Percentiles rank a stretch among this genome's conserved stretches.
Evolutionary conservation across 2,797 vertebrate genomes (phyloP).

Genomic region (Morelia viridis): DNA sequence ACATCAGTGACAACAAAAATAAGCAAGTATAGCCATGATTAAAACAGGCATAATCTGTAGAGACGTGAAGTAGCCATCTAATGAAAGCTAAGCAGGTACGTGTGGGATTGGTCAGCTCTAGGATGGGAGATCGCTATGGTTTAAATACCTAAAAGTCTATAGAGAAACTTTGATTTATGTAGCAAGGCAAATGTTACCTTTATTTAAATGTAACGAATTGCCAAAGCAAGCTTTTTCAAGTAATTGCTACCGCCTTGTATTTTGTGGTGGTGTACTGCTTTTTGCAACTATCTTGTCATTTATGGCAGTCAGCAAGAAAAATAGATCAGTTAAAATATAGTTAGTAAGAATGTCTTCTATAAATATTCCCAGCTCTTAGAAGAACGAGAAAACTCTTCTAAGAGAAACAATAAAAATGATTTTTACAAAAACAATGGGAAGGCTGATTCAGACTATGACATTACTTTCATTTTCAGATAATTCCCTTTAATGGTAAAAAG

Average conservation of each 20-base stretch:
- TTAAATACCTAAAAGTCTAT: too few relatives aligned
- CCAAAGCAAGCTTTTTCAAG: neutral
- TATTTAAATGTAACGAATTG: constrained; percentile 21
- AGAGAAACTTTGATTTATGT: neutral
- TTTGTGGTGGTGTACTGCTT: neutral
- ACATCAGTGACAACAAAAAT: too few relatives aligned
- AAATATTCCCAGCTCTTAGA: constrained; percentile 12
- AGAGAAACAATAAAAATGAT: constrained; percentile 15
- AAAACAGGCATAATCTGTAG: too few relatives aligned
- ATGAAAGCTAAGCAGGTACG: too few relatives aligned
- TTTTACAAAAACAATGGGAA: constrained; percentile 41
- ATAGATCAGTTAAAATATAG: neutral
- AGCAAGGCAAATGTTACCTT: neutral
- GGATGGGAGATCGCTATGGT: too few relatives aligned
- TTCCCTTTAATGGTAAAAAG: constrained; percentile 58
- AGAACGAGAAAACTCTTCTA: constrained; percentile 6
- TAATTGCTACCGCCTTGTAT: neutral
- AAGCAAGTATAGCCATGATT: too few relatives aligned
- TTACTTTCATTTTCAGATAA: constrained; percentile 39
- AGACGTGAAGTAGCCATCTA: too few relatives aligned
- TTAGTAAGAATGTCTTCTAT: constrained; percentile 27
- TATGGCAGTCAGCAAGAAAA: neutral
- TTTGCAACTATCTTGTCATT: constrained; percentile 5
- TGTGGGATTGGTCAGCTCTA: too few relatives aligned
- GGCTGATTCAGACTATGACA: constrained; percentile 53